These are phyloP conservation scores for Corydoras sp. DNA, from an alignment of 2,113 vertebrate species.

Conservation along the genomic window DNA sequence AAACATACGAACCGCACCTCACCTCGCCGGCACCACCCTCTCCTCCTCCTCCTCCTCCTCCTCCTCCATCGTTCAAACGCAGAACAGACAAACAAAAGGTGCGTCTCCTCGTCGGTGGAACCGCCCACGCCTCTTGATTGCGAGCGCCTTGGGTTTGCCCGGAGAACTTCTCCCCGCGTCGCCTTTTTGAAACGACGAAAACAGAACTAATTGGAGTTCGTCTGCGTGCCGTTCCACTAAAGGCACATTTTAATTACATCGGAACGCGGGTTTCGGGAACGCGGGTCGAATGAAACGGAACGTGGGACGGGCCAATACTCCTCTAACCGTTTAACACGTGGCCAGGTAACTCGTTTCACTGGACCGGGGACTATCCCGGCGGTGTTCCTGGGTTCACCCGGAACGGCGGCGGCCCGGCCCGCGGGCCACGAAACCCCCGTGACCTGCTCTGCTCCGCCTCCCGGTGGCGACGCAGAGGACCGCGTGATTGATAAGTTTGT, in stretches of 20 bases:
- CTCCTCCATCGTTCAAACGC: slow-evolving; percentile 24
- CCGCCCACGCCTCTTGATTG: slow-evolving; percentile 29
- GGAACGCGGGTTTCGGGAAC: slow-evolving; percentile 69
- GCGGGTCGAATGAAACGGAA: slow-evolving; percentile 75
- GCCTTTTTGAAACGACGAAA: slow-evolving; percentile 62
- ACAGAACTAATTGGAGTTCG: slow-evolving; percentile 76
- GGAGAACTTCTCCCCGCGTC: too few species aligned
- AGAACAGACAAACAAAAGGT: too few species aligned
- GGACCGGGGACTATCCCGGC: too few species aligned
- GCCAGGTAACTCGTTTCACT: slow-evolving; percentile 32
- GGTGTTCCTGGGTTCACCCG: too few species aligned
- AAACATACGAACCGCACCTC: too few species aligned
- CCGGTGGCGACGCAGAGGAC: slow-evolving; percentile 58
- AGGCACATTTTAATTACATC: slow-evolving; percentile 80
- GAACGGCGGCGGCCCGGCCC: slow-evolving; percentile 32
- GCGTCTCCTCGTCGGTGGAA: background rate
- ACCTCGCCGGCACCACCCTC: too few species aligned
- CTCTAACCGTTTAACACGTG: slow-evolving; percentile 74
- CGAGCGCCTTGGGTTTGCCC: slow-evolving; percentile 58
- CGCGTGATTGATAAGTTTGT: slow-evolving; percentile 69
- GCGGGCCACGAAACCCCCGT: slow-evolving; percentile 28
- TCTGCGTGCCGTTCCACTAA: slow-evolving; percentile 70
- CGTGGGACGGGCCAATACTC: slow-evolving; percentile 76
- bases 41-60: too few species aligned
- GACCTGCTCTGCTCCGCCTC: slow-evolving; percentile 41